These are phyloP conservation scores for Aphidius gifuensis DNA, from an alignment of 1,140 invertebrate species.

Conservation along the genomic window DNA sequence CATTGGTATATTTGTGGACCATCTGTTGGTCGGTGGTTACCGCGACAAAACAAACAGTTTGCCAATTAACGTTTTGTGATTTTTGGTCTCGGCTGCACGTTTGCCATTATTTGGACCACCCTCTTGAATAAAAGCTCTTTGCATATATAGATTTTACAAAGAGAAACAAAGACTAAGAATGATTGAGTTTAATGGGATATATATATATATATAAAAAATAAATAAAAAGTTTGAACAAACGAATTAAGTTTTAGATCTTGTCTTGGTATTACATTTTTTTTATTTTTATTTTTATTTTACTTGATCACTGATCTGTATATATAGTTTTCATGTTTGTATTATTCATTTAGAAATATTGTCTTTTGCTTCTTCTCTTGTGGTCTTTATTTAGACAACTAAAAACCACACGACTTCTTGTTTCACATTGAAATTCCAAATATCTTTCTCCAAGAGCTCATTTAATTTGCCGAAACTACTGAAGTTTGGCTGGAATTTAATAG, in stretches of 20 bases:
- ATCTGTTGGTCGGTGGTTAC: constrained; percentile 31
- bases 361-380: constrained; percentile 6
- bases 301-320: too few relatives aligned
- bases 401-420: neutral
- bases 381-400: constrained; percentile 17
- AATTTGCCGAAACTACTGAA: too few relatives aligned
- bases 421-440: constrained; percentile 21
- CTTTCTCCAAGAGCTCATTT: constrained; percentile 10
- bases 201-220: neutral
- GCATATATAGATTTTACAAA: too few relatives aligned
- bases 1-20: constrained; percentile 15
- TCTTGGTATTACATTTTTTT: too few relatives aligned
- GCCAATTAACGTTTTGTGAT: constrained; percentile 43
- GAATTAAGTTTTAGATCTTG: too few relatives aligned
- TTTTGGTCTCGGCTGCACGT: constrained; percentile 30
- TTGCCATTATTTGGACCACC: constrained; percentile 44
- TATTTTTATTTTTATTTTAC: too few relatives aligned
- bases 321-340: too few relatives aligned
- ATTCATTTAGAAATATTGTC: neutral
- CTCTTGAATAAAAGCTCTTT: constrained; percentile 38
- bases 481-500: too few relatives aligned
- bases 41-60: constrained; percentile 49
- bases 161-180: too few relatives aligned
- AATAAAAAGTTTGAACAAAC: neutral
- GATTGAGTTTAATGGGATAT: neutral